Conservation (phyloP, 1,140 invertebrate genomes). For the Phocides pigmalion region DNA sequence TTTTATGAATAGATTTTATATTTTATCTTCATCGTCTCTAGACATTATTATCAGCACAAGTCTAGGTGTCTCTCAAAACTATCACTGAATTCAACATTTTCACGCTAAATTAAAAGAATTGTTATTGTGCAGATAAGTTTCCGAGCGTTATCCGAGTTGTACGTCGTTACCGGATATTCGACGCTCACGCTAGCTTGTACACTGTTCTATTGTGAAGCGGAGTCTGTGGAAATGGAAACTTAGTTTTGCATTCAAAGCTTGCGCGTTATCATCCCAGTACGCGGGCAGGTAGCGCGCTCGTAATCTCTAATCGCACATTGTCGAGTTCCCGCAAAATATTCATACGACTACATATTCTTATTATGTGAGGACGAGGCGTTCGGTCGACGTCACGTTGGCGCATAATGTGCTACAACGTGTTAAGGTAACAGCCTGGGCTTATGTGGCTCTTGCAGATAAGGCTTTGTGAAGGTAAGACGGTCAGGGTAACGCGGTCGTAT, state of each 20-base stretch:
- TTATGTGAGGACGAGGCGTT: constrained; percentile 56
- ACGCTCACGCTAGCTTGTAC: background rate
- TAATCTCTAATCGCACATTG: constrained; percentile 50
- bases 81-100: too few relatives aligned
- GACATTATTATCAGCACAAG: too few relatives aligned
- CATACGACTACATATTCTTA: constrained; percentile 68
- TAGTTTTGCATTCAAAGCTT: constrained; percentile 21
- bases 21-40: too few relatives aligned
- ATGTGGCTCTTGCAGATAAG: constrained; percentile 66
- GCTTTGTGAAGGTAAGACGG: constrained; percentile 48
- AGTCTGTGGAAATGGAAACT: constrained; percentile 14
- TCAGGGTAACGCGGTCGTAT: constrained; percentile 52
- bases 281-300: constrained; percentile 24
- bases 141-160: constrained; percentile 9
- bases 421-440: constrained; percentile 60
- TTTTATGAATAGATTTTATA: too few relatives aligned
- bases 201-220: constrained; percentile 16
- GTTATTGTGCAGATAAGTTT: constrained; percentile 5
- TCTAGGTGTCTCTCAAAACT: too few relatives aligned
- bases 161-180: constrained; percentile 1
- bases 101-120: background rate
- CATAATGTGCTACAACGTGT: constrained; percentile 77
- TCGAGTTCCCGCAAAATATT: constrained; percentile 58
- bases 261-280: constrained; percentile 8
- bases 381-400: constrained; percentile 56